Evolutionary conservation across 2,797 vertebrate species (phyloP).

Genomic region (Crenichthys baileyi): DNA sequence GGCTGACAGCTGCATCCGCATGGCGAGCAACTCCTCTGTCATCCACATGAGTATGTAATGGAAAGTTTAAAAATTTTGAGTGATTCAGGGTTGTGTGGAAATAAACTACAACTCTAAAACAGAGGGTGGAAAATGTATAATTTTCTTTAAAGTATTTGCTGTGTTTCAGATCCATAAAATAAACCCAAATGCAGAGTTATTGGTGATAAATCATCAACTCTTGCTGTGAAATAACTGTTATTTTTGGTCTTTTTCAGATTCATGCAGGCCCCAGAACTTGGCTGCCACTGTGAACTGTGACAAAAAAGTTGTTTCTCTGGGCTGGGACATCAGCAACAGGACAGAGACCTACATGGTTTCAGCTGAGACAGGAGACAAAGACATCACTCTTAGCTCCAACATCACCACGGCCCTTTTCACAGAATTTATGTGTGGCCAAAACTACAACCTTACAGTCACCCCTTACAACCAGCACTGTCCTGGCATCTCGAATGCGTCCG

Average conservation of each 20-base stretch:
- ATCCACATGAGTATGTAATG: slow-evolving; percentile 62
- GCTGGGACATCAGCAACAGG: slow-evolving; percentile 60
- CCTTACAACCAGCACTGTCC: slow-evolving; percentile 59
- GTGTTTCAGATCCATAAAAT: neutral
- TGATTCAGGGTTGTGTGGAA: neutral
- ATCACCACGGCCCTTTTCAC: slow-evolving; percentile 48
- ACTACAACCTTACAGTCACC: slow-evolving; percentile 68
- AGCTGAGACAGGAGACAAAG: slow-evolving; percentile 27
- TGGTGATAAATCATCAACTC: neutral
- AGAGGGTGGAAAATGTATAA: too few species aligned
- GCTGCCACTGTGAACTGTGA: slow-evolving; percentile 53
- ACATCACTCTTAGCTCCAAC: slow-evolving; percentile 35
- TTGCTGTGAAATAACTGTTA: neutral
- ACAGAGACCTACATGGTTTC: slow-evolving; percentile 58
- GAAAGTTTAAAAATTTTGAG: neutral
- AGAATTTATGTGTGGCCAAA: slow-evolving; percentile 66
- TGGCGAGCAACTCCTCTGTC: slow-evolving; percentile 61
- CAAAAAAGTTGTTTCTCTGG: slow-evolving; percentile 53
- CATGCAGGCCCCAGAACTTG: slow-evolving; percentile 64
- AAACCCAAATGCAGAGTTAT: neutral
- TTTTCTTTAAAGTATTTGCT: too few species aligned
- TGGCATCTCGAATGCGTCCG: slow-evolving; percentile 36
- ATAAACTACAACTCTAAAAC: too few species aligned
- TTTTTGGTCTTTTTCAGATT: slow-evolving; percentile 51
- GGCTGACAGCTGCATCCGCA: slow-evolving; percentile 67